phyloP scores from a whole-genome alignment of 2,888 invertebrate genomes.

The Caenorhabditis auriculariae region DNA sequence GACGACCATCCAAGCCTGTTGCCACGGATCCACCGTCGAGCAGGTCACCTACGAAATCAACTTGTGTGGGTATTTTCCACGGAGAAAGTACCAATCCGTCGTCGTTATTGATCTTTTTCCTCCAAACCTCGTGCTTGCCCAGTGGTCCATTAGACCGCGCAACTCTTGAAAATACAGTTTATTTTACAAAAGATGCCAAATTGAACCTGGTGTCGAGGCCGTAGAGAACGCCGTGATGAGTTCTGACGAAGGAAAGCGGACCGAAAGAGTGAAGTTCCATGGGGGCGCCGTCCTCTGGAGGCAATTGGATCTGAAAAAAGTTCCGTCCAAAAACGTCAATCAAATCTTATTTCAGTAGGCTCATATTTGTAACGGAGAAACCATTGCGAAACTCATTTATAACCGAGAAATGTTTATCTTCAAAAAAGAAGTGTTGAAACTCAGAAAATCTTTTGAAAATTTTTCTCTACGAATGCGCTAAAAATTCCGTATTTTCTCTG shows the following conservation, averaged over 20 bases:
- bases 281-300: slow-evolving; percentile 30
- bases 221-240: slow-evolving; percentile 54
- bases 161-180: slow-evolving; percentile 5
- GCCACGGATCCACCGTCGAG: slow-evolving; percentile 53
- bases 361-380: no score
- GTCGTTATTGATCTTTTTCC: slow-evolving; percentile 18
- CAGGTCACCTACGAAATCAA: slow-evolving; percentile 31
- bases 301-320: slow-evolving; percentile 15
- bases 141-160: slow-evolving; percentile 21
- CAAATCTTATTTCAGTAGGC: no score
- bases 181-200: background rate
- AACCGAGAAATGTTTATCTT: no score
- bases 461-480: no score
- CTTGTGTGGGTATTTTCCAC: background rate
- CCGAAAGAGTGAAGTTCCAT: slow-evolving; percentile 37
- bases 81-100: slow-evolving; percentile 21
- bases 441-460: no score
- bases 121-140: slow-evolving; percentile 34
- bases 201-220: slow-evolving; percentile 51
- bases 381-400: no score
- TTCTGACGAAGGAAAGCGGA: slow-evolving; percentile 34
- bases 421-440: no score
- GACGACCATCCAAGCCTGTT: slow-evolving; percentile 56
- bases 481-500: no score
- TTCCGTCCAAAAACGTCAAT: background rate